These are phyloP conservation scores for Barbus barbus DNA, from an alignment of 2,113 vertebrate species.

Conservation along the genomic window DNA sequence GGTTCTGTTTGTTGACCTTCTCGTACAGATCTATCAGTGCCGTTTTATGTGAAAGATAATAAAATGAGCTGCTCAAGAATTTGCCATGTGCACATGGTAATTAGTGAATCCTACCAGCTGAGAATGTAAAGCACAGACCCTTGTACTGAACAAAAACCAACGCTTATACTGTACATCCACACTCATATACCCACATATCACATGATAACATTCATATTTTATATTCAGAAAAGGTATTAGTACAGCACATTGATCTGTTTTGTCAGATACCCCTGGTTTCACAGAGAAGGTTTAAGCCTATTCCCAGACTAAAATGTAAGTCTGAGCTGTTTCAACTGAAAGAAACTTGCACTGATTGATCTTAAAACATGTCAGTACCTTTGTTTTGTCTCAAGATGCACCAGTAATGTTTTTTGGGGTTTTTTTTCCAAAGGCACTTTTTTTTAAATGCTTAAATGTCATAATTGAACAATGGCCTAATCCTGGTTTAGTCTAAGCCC, in stretches of 20 bases:
- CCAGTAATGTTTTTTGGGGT: too few relatives aligned
- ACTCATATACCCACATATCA: background rate
- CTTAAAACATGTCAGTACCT: too few relatives aligned
- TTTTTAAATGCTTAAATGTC: too few relatives aligned
- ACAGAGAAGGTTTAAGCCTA: too few relatives aligned
- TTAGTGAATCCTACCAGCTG: background rate
- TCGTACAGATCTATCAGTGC: background rate
- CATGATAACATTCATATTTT: background rate
- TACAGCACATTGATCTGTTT: background rate
- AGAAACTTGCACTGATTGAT: too few relatives aligned
- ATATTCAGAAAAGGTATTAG: background rate
- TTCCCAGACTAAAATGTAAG: too few relatives aligned
- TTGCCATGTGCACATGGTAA: background rate
- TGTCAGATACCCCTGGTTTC: too few relatives aligned
- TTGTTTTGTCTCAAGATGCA: too few relatives aligned
- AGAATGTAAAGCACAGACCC: background rate
- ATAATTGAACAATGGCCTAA: too few relatives aligned
- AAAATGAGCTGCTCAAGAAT: background rate
- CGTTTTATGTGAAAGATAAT: background rate
- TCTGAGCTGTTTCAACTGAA: too few relatives aligned
- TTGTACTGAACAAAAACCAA: background rate
- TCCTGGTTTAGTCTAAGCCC: too few relatives aligned
- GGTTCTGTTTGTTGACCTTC: slow-evolving; percentile 21
- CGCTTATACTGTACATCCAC: background rate
- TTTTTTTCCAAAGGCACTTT: too few relatives aligned